Conservation (phyloP, 1,140 invertebrate genomes). For the Homarus americanus region DNA sequence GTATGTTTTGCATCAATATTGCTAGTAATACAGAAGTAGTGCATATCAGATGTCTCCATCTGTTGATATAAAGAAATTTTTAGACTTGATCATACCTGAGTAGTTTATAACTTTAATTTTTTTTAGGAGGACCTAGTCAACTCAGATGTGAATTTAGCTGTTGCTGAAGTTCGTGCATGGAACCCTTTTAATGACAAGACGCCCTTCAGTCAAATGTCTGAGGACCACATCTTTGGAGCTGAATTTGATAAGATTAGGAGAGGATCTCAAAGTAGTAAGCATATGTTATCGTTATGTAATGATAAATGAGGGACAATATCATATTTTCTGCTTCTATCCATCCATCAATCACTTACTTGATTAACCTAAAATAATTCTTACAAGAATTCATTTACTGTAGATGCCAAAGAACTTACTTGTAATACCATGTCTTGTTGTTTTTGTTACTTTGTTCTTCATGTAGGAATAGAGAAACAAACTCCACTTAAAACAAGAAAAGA, state of each 20-base stretch:
- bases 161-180: conserved; percentile 83
- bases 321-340: no score
- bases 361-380: no score
- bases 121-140: conserved; percentile 81
- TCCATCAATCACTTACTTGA: no score
- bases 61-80: no score
- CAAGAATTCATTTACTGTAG: no score
- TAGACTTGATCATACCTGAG: not conserved
- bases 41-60: no score
- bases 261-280: conserved; percentile 88
- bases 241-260: conserved; percentile 89
- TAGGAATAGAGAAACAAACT: no score
- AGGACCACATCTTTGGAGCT: conserved; percentile 91
- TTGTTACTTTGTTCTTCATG: no score
- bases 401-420: no score
- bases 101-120: not conserved
- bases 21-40: not conserved
- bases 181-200: conserved; percentile 89
- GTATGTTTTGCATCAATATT: conserved; percentile 48
- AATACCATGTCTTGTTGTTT: no score
- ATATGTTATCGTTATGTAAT: not conserved
- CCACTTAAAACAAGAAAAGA: no score
- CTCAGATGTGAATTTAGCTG: conserved; percentile 77
- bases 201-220: conserved; percentile 87
- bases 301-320: no score